Evolutionary conservation across 2,888 invertebrate genomes (phyloP), one percentile per base, ranked within the genome.

Genomic region (Napeogenes inachia): DNA sequence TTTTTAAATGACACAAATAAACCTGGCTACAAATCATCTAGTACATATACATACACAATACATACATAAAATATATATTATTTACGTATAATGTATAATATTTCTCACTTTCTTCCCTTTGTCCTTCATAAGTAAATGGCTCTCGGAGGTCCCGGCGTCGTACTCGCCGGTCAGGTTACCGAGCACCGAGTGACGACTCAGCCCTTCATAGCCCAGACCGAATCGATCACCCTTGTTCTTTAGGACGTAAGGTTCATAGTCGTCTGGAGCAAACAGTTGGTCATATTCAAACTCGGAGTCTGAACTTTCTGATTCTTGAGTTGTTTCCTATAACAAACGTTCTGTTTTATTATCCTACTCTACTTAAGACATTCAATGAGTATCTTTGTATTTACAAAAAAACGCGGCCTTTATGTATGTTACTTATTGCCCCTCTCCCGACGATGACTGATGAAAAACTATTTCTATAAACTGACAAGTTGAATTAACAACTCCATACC

Each of bases 161-260:
- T 86, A 87, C 50, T 84, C 85, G 0, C 85, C 85, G 0, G 71
- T 73, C 58, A 87, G 62, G 47, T 76, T 84, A 0, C 92, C 91
- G 2, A 94, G 80, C 45, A 94, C 90, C 0, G 93, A 92, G 62
- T 92, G 91, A 57, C 94, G 92, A 71, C 94, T 94, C 3, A 97
- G 82, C 0, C 95, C 96, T 2, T 87, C 85, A 74, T 96, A 96
- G 0, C 95, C 96, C 59, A 97, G 88, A 0, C 96, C 97, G 78
- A 95, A 96, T 10, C 92, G 92, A 79, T 99, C 95, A 69, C 92
- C 93, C 86, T 99, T 99, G 45, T 95, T 93, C 42, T 90, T 89
- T 60, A 93, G 91, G 30, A 94, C 85, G 73, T 94, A 94, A 2
- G 94, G 92, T 71, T 95, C 95, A 76, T 95, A 95, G 77, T 98